These are phyloP conservation scores for Vipera latastei DNA, from an alignment of 2,797 vertebrate genomes.

Conservation along the genomic window DNA sequence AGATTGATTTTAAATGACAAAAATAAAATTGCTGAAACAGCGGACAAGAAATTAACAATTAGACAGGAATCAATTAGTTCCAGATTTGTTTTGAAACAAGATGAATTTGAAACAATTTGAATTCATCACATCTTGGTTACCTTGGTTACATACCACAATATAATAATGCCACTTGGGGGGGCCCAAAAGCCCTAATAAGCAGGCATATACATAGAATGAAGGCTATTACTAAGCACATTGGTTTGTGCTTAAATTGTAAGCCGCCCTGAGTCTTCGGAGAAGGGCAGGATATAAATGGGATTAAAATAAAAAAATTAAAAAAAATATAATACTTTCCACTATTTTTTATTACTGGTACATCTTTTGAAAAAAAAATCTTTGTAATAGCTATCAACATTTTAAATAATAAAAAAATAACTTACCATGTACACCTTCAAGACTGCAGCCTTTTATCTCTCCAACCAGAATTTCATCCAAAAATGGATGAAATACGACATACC, in stretches of 20 bases:
- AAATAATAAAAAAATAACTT: slow-evolving; percentile 41
- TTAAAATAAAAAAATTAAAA: too few species aligned
- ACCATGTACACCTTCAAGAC: slow-evolving; percentile 94
- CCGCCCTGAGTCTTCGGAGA: too few species aligned
- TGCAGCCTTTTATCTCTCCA: slow-evolving; percentile 96
- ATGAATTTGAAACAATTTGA: too few species aligned
- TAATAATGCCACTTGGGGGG: background rate
- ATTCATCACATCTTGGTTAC: background rate
- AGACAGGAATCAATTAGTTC: background rate
- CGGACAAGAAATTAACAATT: background rate
- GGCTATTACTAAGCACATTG: too few species aligned
- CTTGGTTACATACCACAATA: background rate
- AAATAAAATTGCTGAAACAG: background rate
- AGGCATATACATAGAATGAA: too few species aligned
- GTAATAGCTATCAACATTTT: fast-evolving
- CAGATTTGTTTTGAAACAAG: background rate
- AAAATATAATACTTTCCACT: background rate
- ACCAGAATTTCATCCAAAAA: slow-evolving; percentile 95
- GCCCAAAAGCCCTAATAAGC: too few species aligned
- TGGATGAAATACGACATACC: slow-evolving; percentile 94
- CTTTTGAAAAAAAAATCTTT: background rate
- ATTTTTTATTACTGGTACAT: background rate
- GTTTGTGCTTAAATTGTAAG: too few species aligned
- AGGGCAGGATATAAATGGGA: too few species aligned
- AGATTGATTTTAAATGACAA: background rate